Evolutionary conservation across 2,888 invertebrate species (phyloP).

Genomic region (Fragum whitleyi): DNA sequence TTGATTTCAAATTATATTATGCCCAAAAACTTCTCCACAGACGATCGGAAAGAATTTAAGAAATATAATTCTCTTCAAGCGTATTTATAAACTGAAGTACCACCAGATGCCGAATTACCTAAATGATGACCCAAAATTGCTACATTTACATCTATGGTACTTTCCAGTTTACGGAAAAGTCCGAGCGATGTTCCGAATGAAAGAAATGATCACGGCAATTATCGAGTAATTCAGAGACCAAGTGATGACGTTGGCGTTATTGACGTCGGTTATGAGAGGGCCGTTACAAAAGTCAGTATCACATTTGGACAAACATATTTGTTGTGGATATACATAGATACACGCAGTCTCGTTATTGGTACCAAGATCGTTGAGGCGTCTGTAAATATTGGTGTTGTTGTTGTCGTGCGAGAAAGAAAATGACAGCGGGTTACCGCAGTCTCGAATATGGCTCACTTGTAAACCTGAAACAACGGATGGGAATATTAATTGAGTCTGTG

Average conservation of each 20-base stretch:
- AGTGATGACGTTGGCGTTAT: not conserved
- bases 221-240: not conserved
- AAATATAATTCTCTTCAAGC: too few relatives aligned
- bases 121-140: too few relatives aligned
- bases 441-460: conserved; percentile 57
- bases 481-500: too few relatives aligned
- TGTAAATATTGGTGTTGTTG: conserved; percentile 10
- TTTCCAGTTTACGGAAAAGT: too few relatives aligned
- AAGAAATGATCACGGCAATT: not conserved
- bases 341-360: conserved; percentile 49
- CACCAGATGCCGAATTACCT: too few relatives aligned
- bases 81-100: too few relatives aligned
- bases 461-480: conserved; percentile 39
- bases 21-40: too few relatives aligned
- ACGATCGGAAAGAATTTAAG: too few relatives aligned
- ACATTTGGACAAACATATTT: conserved; percentile 41
- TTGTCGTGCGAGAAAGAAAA: conserved; percentile 47
- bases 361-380: conserved; percentile 16
- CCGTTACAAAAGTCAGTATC: conserved; percentile 49
- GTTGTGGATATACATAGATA: conserved; percentile 33
- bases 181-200: too few relatives aligned
- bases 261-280: conserved; percentile 24
- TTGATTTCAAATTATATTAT: too few relatives aligned
- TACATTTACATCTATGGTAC: too few relatives aligned
- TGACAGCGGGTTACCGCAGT: conserved; percentile 56